Conservation (phyloP, 2,113 vertebrate genomes). For the Ceyx melanurus region DNA sequence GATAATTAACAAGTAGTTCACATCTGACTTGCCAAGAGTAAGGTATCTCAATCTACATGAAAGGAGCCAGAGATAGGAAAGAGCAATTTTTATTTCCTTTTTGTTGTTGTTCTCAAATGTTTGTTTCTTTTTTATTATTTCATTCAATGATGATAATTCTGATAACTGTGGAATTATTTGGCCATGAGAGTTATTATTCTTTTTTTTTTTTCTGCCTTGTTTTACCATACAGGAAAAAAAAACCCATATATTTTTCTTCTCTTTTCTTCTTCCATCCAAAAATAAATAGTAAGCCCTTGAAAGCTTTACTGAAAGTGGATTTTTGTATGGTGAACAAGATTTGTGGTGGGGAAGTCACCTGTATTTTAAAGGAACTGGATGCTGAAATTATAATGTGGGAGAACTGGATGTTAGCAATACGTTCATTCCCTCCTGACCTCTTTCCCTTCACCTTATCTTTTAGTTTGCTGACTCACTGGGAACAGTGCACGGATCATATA, state of each 20-base stretch:
- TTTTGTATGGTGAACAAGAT: neutral
- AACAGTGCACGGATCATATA: neutral
- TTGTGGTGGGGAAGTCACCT: neutral
- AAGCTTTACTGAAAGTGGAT: neutral
- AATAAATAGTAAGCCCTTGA: neutral
- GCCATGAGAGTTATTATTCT: neutral
- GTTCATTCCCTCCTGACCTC: neutral
- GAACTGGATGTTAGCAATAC: neutral
- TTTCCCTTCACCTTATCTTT: neutral
- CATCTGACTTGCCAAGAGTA: neutral
- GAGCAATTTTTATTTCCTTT: neutral
- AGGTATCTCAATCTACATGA: neutral
- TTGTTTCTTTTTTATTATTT: neutral
- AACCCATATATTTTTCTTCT: neutral
- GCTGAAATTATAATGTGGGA: neutral
- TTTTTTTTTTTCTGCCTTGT: neutral
- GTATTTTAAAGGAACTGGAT: neutral
- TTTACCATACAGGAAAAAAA: neutral
- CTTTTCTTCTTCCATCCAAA: neutral
- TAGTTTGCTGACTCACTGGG: neutral
- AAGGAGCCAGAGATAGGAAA: neutral
- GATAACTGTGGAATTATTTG: neutral
- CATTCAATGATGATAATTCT: neutral
- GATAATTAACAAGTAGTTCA: conserved; percentile 11
- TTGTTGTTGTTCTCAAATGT: neutral